Conservation (phyloP, 2,113 vertebrate species). For the Castor canadensis region DNA sequence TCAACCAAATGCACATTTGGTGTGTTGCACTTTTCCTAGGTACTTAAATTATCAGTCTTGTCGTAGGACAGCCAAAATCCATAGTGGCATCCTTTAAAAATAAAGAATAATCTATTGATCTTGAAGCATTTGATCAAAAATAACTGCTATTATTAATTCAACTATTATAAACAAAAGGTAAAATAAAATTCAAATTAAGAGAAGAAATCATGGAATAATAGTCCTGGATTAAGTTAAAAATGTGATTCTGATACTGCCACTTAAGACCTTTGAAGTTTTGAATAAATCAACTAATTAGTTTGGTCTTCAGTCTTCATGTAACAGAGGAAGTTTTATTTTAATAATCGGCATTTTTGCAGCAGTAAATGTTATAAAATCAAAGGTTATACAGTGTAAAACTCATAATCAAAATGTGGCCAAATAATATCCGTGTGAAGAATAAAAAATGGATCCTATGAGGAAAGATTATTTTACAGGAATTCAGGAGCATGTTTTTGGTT, state of each 20-base stretch:
- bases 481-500: no score
- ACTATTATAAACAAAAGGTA: conserved; percentile 37
- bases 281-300: not conserved
- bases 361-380: conserved; percentile 11
- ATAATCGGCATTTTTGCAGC: not conserved
- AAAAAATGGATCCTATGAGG: not conserved
- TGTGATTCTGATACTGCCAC: not conserved
- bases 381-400: not conserved
- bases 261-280: conserved; percentile 21
- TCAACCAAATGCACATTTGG: not conserved
- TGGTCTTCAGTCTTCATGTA: not conserved
- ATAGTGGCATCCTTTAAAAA: not conserved
- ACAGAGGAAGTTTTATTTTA: conserved; percentile 11
- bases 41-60: conserved; percentile 12
- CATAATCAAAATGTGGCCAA: not conserved
- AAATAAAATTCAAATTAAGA: conserved; percentile 34
- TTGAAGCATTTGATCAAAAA: conserved; percentile 9
- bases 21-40: not conserved
- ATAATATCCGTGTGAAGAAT: conserved; percentile 23
- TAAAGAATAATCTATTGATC: not conserved
- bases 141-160: not conserved
- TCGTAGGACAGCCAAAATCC: not conserved
- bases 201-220: not conserved
- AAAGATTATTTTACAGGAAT: not conserved
- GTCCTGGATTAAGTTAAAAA: not conserved